phyloP scores from a whole-genome alignment of 2,797 vertebrate species.

The Cichlasoma orientale region DNA sequence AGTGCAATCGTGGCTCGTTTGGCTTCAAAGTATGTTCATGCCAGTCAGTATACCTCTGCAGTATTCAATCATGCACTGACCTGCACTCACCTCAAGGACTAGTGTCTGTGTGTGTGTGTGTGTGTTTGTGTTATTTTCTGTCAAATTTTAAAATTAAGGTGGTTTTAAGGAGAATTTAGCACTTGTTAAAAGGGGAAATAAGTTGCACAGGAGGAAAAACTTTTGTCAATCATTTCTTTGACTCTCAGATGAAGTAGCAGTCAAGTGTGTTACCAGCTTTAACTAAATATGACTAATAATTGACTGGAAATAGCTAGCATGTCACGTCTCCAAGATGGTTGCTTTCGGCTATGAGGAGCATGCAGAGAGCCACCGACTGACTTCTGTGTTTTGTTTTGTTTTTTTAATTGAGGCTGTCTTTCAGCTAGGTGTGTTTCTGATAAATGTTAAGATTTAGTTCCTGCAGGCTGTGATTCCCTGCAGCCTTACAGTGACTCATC shows the following conservation, averaged over 20 bases:
- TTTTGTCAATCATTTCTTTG: constrained; percentile 40
- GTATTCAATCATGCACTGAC: constrained; percentile 5
- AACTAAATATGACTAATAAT: background rate
- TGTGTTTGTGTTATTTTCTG: background rate
- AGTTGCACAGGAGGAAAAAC: background rate
- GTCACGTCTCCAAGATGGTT: background rate
- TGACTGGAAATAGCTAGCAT: background rate
- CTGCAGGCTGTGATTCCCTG: background rate
- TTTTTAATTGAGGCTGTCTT: background rate
- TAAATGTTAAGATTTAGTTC: background rate
- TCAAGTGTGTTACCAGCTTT: constrained; percentile 7
- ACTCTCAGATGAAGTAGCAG: background rate
- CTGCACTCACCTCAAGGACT: background rate
- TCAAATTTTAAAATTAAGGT: background rate
- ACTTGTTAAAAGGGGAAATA: background rate
- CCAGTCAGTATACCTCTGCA: constrained; percentile 16
- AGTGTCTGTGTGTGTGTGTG: background rate
- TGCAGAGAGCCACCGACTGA: background rate
- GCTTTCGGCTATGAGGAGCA: background rate
- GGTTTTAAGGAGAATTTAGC: background rate
- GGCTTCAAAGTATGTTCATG: background rate
- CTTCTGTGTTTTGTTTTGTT: background rate
- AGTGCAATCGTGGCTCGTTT: constrained; percentile 44
- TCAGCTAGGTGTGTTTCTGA: background rate
- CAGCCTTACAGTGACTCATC: background rate